phyloP scores from a whole-genome alignment of 2,797 vertebrate species.

The Gallinago nigripennis region DNA sequence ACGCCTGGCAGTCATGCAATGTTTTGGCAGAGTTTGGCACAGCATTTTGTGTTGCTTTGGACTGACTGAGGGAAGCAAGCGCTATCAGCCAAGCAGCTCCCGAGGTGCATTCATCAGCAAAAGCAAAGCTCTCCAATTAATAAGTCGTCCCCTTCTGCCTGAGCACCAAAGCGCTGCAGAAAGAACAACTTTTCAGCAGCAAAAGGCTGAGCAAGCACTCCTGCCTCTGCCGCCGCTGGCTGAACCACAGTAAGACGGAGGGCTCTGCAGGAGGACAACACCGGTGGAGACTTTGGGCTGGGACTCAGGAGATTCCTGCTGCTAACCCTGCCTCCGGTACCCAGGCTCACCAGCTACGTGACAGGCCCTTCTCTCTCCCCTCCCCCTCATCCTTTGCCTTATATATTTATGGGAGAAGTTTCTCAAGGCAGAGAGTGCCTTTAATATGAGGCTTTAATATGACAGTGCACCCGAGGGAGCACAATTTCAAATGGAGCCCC shows the following conservation, averaged over 20 bases:
- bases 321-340: neutral
- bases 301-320: neutral
- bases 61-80: neutral
- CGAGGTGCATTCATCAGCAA: fast-evolving
- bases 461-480: neutral
- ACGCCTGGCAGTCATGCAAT: neutral
- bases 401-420: neutral
- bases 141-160: neutral
- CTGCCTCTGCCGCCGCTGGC: fast-evolving
- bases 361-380: neutral
- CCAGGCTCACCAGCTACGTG: neutral
- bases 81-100: neutral
- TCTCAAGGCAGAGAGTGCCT: neutral
- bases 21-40: neutral
- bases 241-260: fast-evolving
- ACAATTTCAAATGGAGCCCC: neutral
- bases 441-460: neutral
- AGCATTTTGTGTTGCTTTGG: neutral
- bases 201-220: neutral
- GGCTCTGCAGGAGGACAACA: fast-evolving
- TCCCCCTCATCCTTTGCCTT: neutral
- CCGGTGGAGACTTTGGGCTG: neutral
- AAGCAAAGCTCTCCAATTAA: neutral
- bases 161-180: neutral
- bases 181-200: neutral